These are phyloP conservation scores for Neocrepidodera transversa DNA, from an alignment of 2,888 invertebrate species.

Conservation along the genomic window DNA sequence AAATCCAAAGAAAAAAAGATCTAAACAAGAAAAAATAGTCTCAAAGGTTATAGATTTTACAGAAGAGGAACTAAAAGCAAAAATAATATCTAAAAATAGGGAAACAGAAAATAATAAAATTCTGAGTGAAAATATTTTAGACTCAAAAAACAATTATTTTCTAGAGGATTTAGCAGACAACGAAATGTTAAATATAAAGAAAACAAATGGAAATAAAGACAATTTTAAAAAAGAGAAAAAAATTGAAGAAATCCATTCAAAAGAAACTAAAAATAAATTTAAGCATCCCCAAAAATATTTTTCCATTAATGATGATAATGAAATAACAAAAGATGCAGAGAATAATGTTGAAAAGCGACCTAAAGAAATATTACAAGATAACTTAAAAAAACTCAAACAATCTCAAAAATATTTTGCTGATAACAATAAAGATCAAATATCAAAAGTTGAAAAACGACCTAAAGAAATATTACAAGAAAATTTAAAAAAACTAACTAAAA, in stretches of 20 bases:
- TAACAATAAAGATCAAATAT: conserved; percentile 4
- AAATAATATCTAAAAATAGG: background rate
- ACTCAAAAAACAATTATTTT: too few relatives aligned
- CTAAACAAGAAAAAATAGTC: background rate
- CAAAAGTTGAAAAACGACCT: background rate
- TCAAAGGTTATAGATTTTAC: background rate
- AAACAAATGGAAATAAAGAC: background rate
- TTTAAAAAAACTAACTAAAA: background rate
- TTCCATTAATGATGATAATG: too few relatives aligned
- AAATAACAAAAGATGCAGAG: too few relatives aligned
- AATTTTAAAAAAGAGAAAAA: background rate
- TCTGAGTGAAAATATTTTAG: too few relatives aligned
- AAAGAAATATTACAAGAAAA: background rate
- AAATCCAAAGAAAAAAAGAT: too few relatives aligned
- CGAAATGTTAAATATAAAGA: background rate
- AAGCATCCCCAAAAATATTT: too few relatives aligned
- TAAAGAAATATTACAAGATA: too few relatives aligned
- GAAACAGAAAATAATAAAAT: too few relatives aligned
- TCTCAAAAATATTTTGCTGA: too few relatives aligned
- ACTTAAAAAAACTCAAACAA: too few relatives aligned
- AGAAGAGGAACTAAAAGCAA: conserved; percentile 18
- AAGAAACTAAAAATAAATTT: background rate
- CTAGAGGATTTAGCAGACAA: too few relatives aligned
- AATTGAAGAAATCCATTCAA: background rate
- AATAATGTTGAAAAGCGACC: too few relatives aligned